A percentile compares a stretch with the other conserved stretches of the same genome.
Conservation (phyloP, 2,113 vertebrate species). For the Alexandromys fortis region DNA sequence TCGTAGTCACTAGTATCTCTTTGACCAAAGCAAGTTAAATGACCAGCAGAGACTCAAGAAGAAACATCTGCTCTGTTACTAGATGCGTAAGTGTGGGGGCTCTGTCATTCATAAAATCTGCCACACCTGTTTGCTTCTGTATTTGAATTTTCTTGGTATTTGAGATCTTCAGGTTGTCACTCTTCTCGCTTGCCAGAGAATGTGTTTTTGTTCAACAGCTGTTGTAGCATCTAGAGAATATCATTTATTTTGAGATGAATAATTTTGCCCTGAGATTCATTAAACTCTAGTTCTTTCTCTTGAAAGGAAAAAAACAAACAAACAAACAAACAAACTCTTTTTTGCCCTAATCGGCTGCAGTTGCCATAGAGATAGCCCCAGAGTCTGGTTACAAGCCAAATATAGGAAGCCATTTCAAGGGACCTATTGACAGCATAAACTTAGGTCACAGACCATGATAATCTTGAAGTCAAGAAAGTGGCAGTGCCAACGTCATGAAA, state of each 20-base stretch:
- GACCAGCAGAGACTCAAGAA: not conserved
- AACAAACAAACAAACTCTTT: not conserved
- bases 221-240: slow-evolving; percentile 58
- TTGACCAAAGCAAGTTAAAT: slow-evolving; percentile 13
- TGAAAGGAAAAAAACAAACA: slow-evolving; percentile 70
- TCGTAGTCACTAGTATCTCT: slow-evolving; percentile 1
- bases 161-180: slow-evolving; percentile 47
- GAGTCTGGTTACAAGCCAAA: slow-evolving; percentile 59
- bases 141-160: slow-evolving; percentile 50
- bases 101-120: slow-evolving; percentile 13
- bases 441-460: slow-evolving; percentile 2
- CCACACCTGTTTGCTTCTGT: slow-evolving; percentile 43
- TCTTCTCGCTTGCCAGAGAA: slow-evolving; percentile 60
- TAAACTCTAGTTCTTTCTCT: slow-evolving; percentile 56
- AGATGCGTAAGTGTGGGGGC: not conserved
- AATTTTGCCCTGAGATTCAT: slow-evolving; percentile 66
- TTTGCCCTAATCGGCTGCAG: slow-evolving; percentile 37
- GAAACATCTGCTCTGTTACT: not conserved
- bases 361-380: slow-evolving; percentile 15
- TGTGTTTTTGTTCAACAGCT: slow-evolving; percentile 61
- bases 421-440: slow-evolving; percentile 35
- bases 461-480: slow-evolving; percentile 28
- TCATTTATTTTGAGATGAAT: slow-evolving; percentile 69
- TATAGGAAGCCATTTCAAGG: not conserved
- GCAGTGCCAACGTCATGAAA: not conserved